Base-by-base conservation (phyloP, 2,888 invertebrate genomes). In the Polydrusus cervinus region DNA sequence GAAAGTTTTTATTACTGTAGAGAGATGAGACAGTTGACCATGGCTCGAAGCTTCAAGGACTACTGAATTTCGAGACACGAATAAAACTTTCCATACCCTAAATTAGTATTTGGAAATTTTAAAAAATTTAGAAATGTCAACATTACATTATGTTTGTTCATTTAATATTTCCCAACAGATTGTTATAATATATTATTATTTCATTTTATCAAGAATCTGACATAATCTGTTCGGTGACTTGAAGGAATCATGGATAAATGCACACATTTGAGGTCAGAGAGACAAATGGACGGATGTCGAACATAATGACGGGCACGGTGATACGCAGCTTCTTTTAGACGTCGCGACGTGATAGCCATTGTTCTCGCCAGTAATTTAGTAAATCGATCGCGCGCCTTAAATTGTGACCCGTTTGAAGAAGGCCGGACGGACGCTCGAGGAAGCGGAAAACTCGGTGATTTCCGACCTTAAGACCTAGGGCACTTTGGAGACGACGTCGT, bases 221-320 rank as follows among this genome's bases (percentile, higher is more conserved):
- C 76, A 62, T 76, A 76, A 76, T 76, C 76, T 68, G 47, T 75
- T 65, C 76, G 78, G 78, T 80, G 80, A 84, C 83, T 84, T 83
- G 82, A 78, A 80, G 86, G 86, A 86, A 84, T 78, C 83, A 86
- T 84, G 86, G 86, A 85, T 86, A 86, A 85, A 81, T 86, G 85
- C 84, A 80, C 85, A 85, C 79, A 80, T 83, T 81, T 83, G 84
- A 85, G 84, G 85, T 85, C 85, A 84, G 80, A 71, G 72, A 69
- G 77, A 78, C 80, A 81, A 84, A 83, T 81, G 81, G 81, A 78
- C 84, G 85, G 85, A 85, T 84, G 83, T 82, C 81, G 83, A 83
- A 82, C 82, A 82, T 84, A 85, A 84, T 85, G 84, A 84, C 80
- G 81, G 82, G 82, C 79, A 78, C 82, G 83, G 81, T 80, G 83